Base-by-base conservation (phyloP, 2,797 vertebrate species). In the Xiphorhynchus erythropygius region DNA sequence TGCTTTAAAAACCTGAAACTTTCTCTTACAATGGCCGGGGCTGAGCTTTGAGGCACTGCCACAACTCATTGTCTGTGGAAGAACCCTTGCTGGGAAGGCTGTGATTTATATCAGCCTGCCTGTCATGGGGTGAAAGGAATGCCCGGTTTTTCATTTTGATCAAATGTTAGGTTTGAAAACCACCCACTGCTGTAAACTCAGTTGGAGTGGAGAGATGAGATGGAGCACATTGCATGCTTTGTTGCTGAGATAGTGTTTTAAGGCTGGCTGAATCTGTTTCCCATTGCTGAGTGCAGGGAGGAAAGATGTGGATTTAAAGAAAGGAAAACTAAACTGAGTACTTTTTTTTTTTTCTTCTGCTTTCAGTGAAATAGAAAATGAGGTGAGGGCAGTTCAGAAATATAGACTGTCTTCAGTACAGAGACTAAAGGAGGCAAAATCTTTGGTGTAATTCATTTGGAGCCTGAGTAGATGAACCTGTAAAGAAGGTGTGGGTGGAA, bases 41-140 rank as follows among this genome's bases (percentile, higher is more conserved):
- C 13, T 55, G 90, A 93, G 94, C 90, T 95, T 93, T 95, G 97
- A 97, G 90, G 21, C 89, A 55, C 93, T 91, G 92, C 96, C 96
- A 77, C 33, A 85, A 24, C 55, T 70, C 75, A 97, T 97, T 97
- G 97, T 98, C 90, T 70, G 33, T 55, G 37, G 75, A 94, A 95
- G 93, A 82, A 89, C 67, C 95, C 97, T 97, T 97, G 94, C 97
- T 93, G 92, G 87, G 96, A 94, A 94, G 96, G 94, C 98, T 93
- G 97, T 98, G 97, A 98, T 98, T 98, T 98, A 97, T 98, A 97
- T 91, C 85, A 81, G 60, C 57, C 84, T 92, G 89, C 97, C 96
- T 98, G 97, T 98, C 98, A 96, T 5, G 4, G 92, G 95, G 69
- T 98, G 97, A 98, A 98, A 98, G 96, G 97, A 96, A 96, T 97